These are phyloP conservation scores for Heliopora coerulea DNA, from an alignment of 92 coral and sea anemone genomes.

Conservation along the genomic window DNA sequence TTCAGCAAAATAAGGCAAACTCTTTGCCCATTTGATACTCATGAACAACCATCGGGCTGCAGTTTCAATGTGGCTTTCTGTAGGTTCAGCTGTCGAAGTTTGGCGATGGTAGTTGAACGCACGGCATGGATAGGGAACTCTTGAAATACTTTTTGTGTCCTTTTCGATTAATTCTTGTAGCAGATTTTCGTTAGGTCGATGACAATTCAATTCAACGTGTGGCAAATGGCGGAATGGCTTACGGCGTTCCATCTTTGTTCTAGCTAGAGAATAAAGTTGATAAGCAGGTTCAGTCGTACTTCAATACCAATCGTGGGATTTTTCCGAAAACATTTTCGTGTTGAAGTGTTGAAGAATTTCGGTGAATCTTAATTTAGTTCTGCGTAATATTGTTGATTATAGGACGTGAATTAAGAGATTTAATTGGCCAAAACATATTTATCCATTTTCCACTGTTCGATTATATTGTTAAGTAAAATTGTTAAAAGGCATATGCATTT, in stretches of 20 bases:
- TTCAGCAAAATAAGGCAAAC: conserved; percentile 84
- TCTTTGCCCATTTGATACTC: conserved; percentile 98
- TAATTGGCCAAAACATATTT: too few relatives aligned
- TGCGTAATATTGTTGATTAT: too few relatives aligned
- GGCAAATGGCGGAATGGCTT: background rate
- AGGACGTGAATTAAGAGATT: too few relatives aligned
- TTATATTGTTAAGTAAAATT: too few relatives aligned
- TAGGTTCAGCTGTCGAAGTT: conserved; percentile 31
- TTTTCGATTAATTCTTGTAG: background rate
- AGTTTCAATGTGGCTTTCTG: conserved; percentile 71
- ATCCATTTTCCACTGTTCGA: too few relatives aligned
- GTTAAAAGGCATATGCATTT: too few relatives aligned
- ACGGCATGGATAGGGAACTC: background rate
- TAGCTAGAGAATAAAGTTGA: background rate
- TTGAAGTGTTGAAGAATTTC: too few relatives aligned
- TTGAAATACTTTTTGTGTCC: conserved; percentile 1
- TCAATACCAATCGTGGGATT: too few relatives aligned
- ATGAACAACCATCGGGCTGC: conserved; percentile 90
- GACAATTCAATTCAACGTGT: background rate
- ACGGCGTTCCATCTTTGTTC: background rate
- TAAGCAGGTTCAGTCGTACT: background rate
- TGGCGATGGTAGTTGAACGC: conserved; percentile 24
- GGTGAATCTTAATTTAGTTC: too few relatives aligned
- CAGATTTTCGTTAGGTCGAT: background rate
- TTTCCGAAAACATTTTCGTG: too few relatives aligned